Conservation (phyloP, 2,797 vertebrate genomes). For the Eulemur mongoz region DNA sequence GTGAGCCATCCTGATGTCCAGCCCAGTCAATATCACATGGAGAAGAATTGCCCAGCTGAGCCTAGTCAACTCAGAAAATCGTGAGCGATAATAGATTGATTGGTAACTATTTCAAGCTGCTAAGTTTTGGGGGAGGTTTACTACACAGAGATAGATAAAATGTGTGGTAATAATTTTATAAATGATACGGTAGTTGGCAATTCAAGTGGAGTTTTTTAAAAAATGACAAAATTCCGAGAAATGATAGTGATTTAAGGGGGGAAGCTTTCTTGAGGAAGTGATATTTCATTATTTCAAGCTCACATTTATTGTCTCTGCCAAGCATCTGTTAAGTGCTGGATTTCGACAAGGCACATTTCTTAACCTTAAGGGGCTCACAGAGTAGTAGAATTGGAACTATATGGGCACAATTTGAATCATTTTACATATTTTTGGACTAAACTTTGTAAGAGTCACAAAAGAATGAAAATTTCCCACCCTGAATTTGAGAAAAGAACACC, state of each 20-base stretch:
- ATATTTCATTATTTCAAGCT: not conserved
- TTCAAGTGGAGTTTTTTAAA: not conserved
- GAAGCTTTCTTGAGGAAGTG: not conserved
- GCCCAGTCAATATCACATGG: not conserved
- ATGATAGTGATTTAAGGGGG: not conserved
- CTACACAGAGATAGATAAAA: not conserved
- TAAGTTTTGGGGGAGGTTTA: not conserved
- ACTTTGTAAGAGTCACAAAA: not conserved
- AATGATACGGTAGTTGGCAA: not conserved
- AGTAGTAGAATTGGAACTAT: not conserved
- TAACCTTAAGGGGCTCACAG: not conserved
- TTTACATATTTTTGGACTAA: not conserved
- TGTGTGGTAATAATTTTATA: not conserved
- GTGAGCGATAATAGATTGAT: not conserved
- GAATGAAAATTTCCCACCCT: not conserved
- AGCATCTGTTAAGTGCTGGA: not conserved
- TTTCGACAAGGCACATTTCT: not conserved
- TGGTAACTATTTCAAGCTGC: not conserved
- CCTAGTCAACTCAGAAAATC: not conserved
- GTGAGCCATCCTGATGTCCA: not conserved
- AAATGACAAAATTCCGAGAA: conserved; percentile 16
- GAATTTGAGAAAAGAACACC: not conserved
- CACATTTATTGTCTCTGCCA: conserved; percentile 9
- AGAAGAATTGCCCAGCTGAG: not conserved
- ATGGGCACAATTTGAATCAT: not conserved